Conservation (phyloP, 2,888 invertebrate species). For the Troides oblongomaculatus region DNA sequence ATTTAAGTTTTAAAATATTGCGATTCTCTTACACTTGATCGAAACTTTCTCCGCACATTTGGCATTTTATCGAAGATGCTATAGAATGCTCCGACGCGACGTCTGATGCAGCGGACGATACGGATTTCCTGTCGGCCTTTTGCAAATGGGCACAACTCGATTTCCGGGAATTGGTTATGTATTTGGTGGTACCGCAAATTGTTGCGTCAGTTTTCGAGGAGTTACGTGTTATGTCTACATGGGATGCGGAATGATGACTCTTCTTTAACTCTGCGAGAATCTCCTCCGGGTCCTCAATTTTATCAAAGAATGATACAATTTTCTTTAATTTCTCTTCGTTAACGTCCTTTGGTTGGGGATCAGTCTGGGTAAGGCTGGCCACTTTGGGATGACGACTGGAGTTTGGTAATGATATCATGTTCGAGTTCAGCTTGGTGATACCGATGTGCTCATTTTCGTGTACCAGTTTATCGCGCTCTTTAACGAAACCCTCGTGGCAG, state of each 20-base stretch:
- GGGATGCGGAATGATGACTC: conserved; percentile 47
- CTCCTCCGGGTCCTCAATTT: conserved; percentile 54
- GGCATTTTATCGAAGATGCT: conserved; percentile 43
- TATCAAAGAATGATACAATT: conserved; percentile 70
- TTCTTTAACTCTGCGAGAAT: conserved; percentile 51
- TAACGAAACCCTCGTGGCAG: conserved; percentile 68
- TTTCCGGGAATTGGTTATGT: conserved; percentile 45
- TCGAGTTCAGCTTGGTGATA: conserved; percentile 46
- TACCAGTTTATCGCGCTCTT: conserved; percentile 49
- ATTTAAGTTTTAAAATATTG: neutral
- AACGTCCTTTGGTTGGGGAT: conserved; percentile 49
- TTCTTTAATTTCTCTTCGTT: conserved; percentile 68
- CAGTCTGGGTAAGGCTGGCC: conserved; percentile 58
- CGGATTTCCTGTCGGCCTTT: conserved; percentile 33
- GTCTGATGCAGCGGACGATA: conserved; percentile 40
- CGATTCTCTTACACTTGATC: conserved; percentile 47
- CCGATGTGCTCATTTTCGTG: conserved; percentile 72
- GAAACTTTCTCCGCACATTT: conserved; percentile 58
- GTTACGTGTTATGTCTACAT: conserved; percentile 38
- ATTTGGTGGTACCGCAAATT: conserved; percentile 35
- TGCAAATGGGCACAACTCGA: conserved; percentile 48
- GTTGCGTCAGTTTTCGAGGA: conserved; percentile 33
- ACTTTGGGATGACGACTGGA: conserved; percentile 37
- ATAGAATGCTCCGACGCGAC: conserved; percentile 35
- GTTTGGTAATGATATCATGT: conserved; percentile 30